These are phyloP conservation scores for Agrochola macilenta DNA, from an alignment of 2,888 invertebrate genomes.

Conservation along the genomic window DNA sequence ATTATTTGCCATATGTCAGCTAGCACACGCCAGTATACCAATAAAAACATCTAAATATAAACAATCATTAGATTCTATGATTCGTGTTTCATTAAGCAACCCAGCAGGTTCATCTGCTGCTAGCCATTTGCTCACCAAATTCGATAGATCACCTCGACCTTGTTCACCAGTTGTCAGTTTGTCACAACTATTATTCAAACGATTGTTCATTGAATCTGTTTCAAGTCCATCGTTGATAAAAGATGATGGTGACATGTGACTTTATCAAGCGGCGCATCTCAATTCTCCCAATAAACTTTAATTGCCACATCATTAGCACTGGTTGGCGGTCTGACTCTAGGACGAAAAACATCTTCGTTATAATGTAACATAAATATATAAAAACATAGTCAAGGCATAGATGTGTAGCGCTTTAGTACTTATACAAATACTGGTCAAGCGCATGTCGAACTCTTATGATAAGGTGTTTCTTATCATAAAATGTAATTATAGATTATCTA, in stretches of 20 bases:
- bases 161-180: slow-evolving; percentile 16
- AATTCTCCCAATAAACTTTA: slow-evolving; percentile 86
- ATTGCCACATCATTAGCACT: slow-evolving; percentile 83
- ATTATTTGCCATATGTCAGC: too few species aligned
- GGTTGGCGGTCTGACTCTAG: slow-evolving; percentile 74
- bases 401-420: neutral
- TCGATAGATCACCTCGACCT: slow-evolving; percentile 14
- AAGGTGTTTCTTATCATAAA: slow-evolving; percentile 51
- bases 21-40: too few species aligned
- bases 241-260: slow-evolving; percentile 68
- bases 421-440: slow-evolving; percentile 30
- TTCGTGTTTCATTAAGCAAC: neutral
- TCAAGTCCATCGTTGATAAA: slow-evolving; percentile 46
- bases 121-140: slow-evolving; percentile 8
- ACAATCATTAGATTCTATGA: neutral
- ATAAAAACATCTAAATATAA: too few species aligned
- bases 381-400: neutral
- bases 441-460: slow-evolving; percentile 35
- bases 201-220: slow-evolving; percentile 37
- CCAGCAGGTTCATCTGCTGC: neutral
- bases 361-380: neutral
- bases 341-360: slow-evolving; percentile 55
- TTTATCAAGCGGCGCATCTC: slow-evolving; percentile 84
- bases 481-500: slow-evolving; percentile 39
- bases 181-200: slow-evolving; percentile 24